Percentiles rank a stretch among this genome's conserved stretches.
Conservation (phyloP, 2,113 vertebrate species). For the Calyptommatus sinebrachiatus region DNA sequence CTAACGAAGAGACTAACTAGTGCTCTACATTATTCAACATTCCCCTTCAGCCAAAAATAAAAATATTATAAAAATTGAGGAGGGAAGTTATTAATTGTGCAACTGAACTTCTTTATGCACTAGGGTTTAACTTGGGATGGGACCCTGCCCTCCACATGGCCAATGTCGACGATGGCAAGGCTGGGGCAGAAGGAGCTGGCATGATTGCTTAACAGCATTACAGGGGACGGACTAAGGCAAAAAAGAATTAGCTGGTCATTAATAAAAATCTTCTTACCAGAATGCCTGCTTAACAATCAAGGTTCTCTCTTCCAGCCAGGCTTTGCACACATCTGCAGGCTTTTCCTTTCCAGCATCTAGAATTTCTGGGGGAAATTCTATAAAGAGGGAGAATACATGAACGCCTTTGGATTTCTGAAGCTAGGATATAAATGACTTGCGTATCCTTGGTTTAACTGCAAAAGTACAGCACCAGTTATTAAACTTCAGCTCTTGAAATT, state of each 20-base stretch:
- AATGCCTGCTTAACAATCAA: conserved; percentile 89
- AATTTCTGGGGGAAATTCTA: conserved; percentile 77
- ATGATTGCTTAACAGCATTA: not conserved
- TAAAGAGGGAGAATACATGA: not conserved
- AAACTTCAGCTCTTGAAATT: not conserved
- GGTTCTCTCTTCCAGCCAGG: conserved; percentile 84
- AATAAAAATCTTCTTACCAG: conserved; percentile 72
- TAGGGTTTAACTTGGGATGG: too few relatives aligned
- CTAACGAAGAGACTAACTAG: not conserved
- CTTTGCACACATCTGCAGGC: conserved; percentile 76
- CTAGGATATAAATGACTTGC: not conserved
- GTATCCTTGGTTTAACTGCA: not conserved
- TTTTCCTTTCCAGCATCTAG: conserved; percentile 83
- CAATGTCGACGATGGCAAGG: not conserved
- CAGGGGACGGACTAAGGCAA: too few relatives aligned
- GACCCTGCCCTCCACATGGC: too few relatives aligned
- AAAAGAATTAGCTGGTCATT: not conserved
- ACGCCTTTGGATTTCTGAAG: not conserved
- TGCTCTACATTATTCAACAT: not conserved
- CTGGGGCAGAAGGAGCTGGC: not conserved
- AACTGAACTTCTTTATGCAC: too few relatives aligned
- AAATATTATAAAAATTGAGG: too few relatives aligned
- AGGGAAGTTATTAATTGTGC: too few relatives aligned
- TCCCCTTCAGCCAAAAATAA: not conserved
- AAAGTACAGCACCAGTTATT: not conserved